A percentile compares a stretch with the other conserved stretches of the same genome.
Evolutionary conservation across 2,888 invertebrate genomes (phyloP).

Genomic region (Pseudococcus longispinus): DNA sequence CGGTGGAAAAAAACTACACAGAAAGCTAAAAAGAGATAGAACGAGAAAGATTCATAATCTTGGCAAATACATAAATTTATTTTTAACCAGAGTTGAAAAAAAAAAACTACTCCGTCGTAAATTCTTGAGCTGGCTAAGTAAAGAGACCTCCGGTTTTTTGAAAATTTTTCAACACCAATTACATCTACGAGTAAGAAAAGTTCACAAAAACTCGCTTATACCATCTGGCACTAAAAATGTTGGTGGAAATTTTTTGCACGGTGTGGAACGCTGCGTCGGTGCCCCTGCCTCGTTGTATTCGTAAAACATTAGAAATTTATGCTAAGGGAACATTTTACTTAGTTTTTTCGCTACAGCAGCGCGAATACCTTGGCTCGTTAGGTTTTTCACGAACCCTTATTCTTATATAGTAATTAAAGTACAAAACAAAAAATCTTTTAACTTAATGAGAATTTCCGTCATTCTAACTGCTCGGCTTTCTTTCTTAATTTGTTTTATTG

Average conservation of each 20-base stretch:
- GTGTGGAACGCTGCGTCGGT: too few species aligned
- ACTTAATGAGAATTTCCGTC: slow-evolving; percentile 42
- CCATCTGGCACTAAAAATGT: slow-evolving; percentile 23
- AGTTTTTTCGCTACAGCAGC: background rate
- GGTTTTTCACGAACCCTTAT: slow-evolving; percentile 31
- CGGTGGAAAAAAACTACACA: too few species aligned
- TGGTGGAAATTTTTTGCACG: slow-evolving; percentile 6
- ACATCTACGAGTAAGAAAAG: background rate
- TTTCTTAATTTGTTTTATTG: slow-evolving; percentile 45
- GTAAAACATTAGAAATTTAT: slow-evolving; percentile 34
- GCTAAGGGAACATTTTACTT: background rate
- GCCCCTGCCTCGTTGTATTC: background rate
- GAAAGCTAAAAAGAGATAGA: background rate
- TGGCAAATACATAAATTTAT: background rate
- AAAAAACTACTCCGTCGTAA: background rate
- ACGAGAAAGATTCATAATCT: background rate
- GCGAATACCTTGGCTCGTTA: slow-evolving; percentile 9
- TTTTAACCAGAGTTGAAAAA: background rate
- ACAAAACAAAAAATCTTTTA: slow-evolving; percentile 42
- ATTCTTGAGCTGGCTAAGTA: background rate
- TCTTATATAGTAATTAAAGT: slow-evolving; percentile 38
- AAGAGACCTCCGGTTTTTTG: background rate
- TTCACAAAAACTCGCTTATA: slow-evolving; percentile 19
- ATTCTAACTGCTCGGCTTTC: slow-evolving; percentile 34
- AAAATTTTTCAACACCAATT: slow-evolving; percentile 26